phyloP scores from a whole-genome alignment of 2,888 invertebrate genomes.

The Amphimallon solstitiale region DNA sequence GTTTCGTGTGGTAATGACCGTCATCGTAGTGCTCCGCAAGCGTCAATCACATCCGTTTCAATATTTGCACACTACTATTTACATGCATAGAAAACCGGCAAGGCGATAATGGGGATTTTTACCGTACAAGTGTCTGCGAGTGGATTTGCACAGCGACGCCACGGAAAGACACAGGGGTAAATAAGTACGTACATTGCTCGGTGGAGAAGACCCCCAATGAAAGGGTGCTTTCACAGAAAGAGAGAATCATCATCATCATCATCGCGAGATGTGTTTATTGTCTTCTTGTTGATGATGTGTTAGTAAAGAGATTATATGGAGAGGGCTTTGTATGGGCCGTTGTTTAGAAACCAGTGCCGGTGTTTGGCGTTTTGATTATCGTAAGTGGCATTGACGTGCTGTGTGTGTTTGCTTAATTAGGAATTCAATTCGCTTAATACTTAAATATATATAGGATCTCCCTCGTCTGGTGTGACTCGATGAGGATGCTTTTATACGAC shows the following conservation, averaged over 20 bases:
- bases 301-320: constrained; percentile 51
- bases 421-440: constrained; percentile 39
- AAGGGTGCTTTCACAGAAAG: constrained; percentile 31
- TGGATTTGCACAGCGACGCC: constrained; percentile 57
- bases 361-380: constrained; percentile 51
- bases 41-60: constrained; percentile 52
- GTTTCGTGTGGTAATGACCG: constrained; percentile 51
- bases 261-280: constrained; percentile 58
- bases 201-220: constrained; percentile 26
- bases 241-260: constrained; percentile 47
- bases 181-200: constrained; percentile 44
- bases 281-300: constrained; percentile 59
- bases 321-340: constrained; percentile 46
- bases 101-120: constrained; percentile 59
- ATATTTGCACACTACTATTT: constrained; percentile 56
- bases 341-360: constrained; percentile 37
- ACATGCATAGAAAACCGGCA: constrained; percentile 56
- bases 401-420: constrained; percentile 43
- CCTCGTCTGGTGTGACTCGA: constrained; percentile 1
- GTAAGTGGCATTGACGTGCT: constrained; percentile 49
- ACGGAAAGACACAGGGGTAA: constrained; percentile 49
- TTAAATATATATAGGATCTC: constrained; percentile 33
- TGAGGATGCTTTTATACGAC: constrained; percentile 7
- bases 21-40: constrained; percentile 44
- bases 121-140: constrained; percentile 58